Percentiles rank a stretch among this genome's conserved stretches.
These are phyloP conservation scores for Axinella damicornis DNA, from an alignment of 37 sponge, comb jelly and placozoan genomes.

Conservation along the genomic window DNA sequence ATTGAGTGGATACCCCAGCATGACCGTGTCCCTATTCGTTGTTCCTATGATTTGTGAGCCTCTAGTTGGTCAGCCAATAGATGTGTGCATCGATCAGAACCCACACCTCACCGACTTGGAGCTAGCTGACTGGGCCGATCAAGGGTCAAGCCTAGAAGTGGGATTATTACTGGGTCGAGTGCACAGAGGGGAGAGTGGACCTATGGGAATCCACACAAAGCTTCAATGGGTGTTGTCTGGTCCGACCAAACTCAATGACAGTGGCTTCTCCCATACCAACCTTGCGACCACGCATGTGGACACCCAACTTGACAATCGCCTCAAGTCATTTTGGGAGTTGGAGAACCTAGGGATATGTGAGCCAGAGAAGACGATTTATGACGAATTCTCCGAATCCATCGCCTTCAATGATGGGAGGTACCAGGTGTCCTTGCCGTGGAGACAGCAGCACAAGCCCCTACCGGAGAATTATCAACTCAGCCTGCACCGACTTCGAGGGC, in stretches of 20 bases:
- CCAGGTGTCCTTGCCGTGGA: slow-evolving; percentile 31
- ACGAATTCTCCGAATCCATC: slow-evolving; percentile 23
- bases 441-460: slow-evolving; percentile 27
- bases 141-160: background rate
- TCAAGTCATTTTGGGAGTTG: slow-evolving; percentile 50
- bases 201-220: slow-evolving; percentile 50
- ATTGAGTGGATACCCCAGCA: too few relatives aligned
- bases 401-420: slow-evolving; percentile 19
- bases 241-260: too few relatives aligned
- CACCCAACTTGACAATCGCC: slow-evolving; percentile 12
- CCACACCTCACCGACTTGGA: slow-evolving; percentile 36
- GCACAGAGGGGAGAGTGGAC: slow-evolving; percentile 20
- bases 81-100: background rate
- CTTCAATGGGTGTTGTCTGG: slow-evolving; percentile 68
- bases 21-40: too few relatives aligned
- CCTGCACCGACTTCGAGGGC: slow-evolving; percentile 30
- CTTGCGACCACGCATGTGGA: background rate
- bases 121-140: slow-evolving; percentile 37
- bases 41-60: slow-evolving; percentile 68
- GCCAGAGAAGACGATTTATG: slow-evolving; percentile 34
- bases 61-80: slow-evolving; percentile 32
- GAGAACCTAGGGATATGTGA: slow-evolving; percentile 36
- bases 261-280: slow-evolving; percentile 21
- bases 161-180: slow-evolving; percentile 48
- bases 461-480: slow-evolving; percentile 63